Conservation (phyloP, 2,113 vertebrate genomes). For the Ivindomyrus marchei region DNA sequence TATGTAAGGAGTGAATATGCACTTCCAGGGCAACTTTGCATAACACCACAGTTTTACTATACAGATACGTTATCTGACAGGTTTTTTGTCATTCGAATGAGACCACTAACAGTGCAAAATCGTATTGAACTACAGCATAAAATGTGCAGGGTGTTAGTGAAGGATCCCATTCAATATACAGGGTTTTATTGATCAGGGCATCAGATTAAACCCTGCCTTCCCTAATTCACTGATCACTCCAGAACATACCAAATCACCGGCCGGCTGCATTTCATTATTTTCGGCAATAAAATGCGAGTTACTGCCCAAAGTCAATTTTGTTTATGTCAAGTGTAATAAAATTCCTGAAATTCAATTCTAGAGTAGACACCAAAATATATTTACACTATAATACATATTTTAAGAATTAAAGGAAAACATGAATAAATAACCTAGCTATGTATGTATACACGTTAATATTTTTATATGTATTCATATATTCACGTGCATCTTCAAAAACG, state of each 20-base stretch:
- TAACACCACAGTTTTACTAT: not conserved
- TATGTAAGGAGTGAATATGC: not conserved
- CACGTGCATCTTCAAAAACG: not conserved
- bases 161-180: not conserved
- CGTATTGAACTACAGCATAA: not conserved
- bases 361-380: constrained; percentile 22
- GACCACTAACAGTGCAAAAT: not conserved
- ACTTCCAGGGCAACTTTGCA: not conserved
- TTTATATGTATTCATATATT: constrained; percentile 1
- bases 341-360: constrained; percentile 32
- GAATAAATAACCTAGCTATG: constrained; percentile 11
- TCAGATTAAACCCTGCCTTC: not conserved
- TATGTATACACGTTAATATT: not conserved
- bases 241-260: constrained; percentile 33
- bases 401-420: constrained; percentile 20
- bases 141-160: not conserved
- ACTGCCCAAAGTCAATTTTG: constrained; percentile 40
- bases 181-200: constrained; percentile 5
- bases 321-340: constrained; percentile 38
- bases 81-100: not conserved
- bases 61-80: not conserved
- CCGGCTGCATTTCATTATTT: constrained; percentile 37
- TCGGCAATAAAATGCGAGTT: constrained; percentile 40
- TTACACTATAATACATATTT: constrained; percentile 14
- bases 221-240: constrained; percentile 9